phyloP scores from a whole-genome alignment of 2,888 invertebrate species.

The Dichetophora obliterata region DNA sequence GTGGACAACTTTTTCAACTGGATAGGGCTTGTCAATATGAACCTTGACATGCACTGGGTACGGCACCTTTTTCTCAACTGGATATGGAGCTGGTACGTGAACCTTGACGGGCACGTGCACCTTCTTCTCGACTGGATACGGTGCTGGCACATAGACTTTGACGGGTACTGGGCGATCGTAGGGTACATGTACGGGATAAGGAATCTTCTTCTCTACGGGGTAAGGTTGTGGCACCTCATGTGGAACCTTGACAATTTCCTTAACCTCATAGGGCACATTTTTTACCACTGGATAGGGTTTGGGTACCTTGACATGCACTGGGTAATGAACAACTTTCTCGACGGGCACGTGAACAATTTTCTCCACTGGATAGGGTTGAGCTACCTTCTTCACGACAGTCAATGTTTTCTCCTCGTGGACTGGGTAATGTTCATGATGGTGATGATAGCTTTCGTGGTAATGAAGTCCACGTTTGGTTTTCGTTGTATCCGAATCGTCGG shows the following conservation, averaged over 20 bases:
- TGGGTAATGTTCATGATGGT: slow-evolving; percentile 65
- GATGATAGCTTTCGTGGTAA: slow-evolving; percentile 70
- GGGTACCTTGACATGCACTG: slow-evolving; percentile 77
- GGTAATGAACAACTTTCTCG: slow-evolving; percentile 75
- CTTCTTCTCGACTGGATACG: slow-evolving; percentile 79
- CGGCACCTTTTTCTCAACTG: slow-evolving; percentile 76
- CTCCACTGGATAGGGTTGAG: slow-evolving; percentile 79
- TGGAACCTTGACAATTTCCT: slow-evolving; percentile 84
- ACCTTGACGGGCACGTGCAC: slow-evolving; percentile 81
- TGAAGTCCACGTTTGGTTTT: slow-evolving; percentile 83
- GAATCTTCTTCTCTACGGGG: slow-evolving; percentile 83
- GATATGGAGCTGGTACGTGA: slow-evolving; percentile 82
- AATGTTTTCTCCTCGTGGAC: slow-evolving; percentile 75
- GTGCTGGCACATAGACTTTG: slow-evolving; percentile 75
- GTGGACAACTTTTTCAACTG: slow-evolving; percentile 80
- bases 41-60: slow-evolving; percentile 81
- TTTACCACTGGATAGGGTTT: slow-evolving; percentile 81
- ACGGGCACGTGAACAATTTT: slow-evolving; percentile 76
- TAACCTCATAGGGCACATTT: slow-evolving; percentile 79
- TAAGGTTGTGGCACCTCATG: slow-evolving; percentile 83
- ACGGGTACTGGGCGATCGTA: slow-evolving; percentile 85
- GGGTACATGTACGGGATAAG: slow-evolving; percentile 80
- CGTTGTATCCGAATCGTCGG: slow-evolving; percentile 74
- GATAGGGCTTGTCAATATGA: slow-evolving; percentile 80
- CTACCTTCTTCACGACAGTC: slow-evolving; percentile 81